Conservation (phyloP, 1,140 invertebrate genomes). For the Leguminivora glycinivorella region DNA sequence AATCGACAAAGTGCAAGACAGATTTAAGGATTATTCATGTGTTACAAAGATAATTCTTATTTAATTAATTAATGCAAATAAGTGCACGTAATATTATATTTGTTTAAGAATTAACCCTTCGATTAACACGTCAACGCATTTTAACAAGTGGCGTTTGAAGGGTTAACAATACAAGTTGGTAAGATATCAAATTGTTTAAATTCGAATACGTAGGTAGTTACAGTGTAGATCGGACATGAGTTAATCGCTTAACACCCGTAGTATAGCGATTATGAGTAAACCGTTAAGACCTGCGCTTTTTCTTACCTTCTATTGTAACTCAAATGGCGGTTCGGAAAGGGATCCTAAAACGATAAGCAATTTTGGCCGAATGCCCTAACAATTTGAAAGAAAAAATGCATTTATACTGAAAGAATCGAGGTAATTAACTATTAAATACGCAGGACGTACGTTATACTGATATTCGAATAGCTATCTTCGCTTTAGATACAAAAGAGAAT, state of each 20-base stretch:
- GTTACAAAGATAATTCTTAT: slow-evolving; percentile 27
- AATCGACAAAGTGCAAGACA: slow-evolving; percentile 30
- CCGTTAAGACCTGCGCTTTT: slow-evolving; percentile 18
- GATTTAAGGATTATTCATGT: slow-evolving; percentile 23
- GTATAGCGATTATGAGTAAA: slow-evolving; percentile 19
- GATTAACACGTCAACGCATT: background rate
- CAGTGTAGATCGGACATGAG: slow-evolving; percentile 1
- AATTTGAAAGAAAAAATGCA: background rate
- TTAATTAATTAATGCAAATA: slow-evolving; percentile 34
- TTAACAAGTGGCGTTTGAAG: slow-evolving; percentile 6
- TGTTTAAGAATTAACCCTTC: slow-evolving; percentile 38
- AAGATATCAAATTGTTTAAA: slow-evolving; percentile 24
- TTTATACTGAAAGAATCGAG: background rate
- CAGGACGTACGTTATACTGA: slow-evolving; percentile 5
- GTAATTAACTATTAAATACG: background rate
- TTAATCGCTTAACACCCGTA: slow-evolving; percentile 10
- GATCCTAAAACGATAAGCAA: background rate
- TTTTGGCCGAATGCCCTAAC: no score
- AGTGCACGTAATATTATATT: slow-evolving; percentile 37
- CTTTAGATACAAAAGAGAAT: no score
- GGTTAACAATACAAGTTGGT: background rate
- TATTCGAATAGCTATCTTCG: background rate
- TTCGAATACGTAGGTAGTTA: slow-evolving; percentile 28
- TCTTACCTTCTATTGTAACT: slow-evolving; percentile 7
- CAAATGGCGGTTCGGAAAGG: background rate